A percentile compares a stretch with the other conserved stretches of the same genome.
Evolutionary conservation across 1,140 invertebrate genomes (phyloP).

Genomic region (Conus betulinus): DNA sequence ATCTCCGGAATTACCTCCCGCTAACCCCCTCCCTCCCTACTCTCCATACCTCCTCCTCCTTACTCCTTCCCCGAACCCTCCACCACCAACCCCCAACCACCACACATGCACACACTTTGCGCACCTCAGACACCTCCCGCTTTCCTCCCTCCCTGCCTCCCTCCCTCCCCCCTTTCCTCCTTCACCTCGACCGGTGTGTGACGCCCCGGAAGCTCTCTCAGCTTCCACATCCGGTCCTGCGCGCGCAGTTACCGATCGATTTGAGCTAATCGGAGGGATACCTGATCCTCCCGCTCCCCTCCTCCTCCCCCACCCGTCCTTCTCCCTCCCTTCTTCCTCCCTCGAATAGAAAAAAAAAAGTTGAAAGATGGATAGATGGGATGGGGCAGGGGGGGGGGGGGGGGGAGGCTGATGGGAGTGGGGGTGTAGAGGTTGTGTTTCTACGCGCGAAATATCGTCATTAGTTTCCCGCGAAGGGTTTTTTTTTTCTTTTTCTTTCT

Average conservation of each 20-base stretch:
- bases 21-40: not conserved
- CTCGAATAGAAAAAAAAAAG: too few relatives aligned
- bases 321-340: not conserved
- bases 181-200: not conserved
- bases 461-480: too few relatives aligned
- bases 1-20: not conserved
- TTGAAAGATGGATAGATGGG: too few relatives aligned
- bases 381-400: too few relatives aligned
- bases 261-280: not conserved
- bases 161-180: not conserved
- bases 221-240: slow-evolving; percentile 3
- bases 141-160: not conserved
- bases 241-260: slow-evolving; percentile 1
- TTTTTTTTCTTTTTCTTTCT: too few relatives aligned
- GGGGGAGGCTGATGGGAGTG: too few relatives aligned
- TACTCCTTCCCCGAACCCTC: too few relatives aligned
- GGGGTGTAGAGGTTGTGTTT: too few relatives aligned
- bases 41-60: not conserved
- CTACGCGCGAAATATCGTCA: too few relatives aligned
- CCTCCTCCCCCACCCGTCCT: not conserved
- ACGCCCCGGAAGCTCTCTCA: not conserved
- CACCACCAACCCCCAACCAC: too few relatives aligned
- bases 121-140: too few relatives aligned
- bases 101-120: too few relatives aligned
- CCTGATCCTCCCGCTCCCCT: not conserved